phyloP scores from a whole-genome alignment of 2,113 vertebrate species.

The Odocoileus virginianus region DNA sequence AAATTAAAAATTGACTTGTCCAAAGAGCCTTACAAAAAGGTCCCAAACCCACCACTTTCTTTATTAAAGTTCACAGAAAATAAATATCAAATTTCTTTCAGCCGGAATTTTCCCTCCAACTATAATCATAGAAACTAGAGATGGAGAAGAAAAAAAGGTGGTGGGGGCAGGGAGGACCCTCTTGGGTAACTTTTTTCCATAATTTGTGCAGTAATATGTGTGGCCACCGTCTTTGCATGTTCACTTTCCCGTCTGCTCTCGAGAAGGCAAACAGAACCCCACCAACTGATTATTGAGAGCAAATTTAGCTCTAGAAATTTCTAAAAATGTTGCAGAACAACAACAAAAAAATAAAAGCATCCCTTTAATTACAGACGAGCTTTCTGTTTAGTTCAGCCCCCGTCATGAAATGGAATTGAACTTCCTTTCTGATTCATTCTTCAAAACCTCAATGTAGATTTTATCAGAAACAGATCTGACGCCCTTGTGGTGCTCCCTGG shows the following conservation, averaged over 20 bases:
- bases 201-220: neutral
- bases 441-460: slow-evolving; percentile 70
- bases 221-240: neutral
- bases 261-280: neutral
- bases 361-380: slow-evolving; percentile 28
- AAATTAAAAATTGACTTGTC: slow-evolving; percentile 55
- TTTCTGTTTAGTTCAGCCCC: slow-evolving; percentile 66
- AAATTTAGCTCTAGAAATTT: neutral
- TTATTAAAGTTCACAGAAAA: slow-evolving; percentile 81
- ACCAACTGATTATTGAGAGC: neutral
- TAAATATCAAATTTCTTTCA: slow-evolving; percentile 78
- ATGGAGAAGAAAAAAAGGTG: neutral
- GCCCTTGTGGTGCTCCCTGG: neutral
- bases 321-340: neutral
- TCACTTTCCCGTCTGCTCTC: neutral
- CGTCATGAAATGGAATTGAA: slow-evolving; percentile 73
- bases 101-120: slow-evolving; percentile 74
- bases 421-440: slow-evolving; percentile 77
- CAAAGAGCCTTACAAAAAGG: slow-evolving; percentile 30
- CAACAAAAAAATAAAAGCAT: neutral
- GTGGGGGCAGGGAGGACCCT: neutral
- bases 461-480: slow-evolving; percentile 80
- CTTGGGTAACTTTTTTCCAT: slow-evolving; percentile 16
- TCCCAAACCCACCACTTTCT: slow-evolving; percentile 60
- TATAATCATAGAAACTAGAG: slow-evolving; percentile 61